Base-by-base conservation (phyloP, 1,140 invertebrate genomes). In the Aphis gossypii region DNA sequence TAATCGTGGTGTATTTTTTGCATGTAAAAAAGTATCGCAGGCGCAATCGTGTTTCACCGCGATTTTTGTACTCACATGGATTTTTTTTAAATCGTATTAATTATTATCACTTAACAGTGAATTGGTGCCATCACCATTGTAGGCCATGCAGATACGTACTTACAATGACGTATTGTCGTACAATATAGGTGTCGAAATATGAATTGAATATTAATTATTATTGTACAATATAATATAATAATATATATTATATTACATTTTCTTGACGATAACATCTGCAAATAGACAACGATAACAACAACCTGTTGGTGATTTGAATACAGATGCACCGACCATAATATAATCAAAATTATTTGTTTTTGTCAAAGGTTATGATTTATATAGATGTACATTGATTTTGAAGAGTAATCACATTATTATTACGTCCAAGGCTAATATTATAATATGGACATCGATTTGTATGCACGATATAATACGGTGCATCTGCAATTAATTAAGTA, bases 161-260 rank as follows among this genome's bases (percentile, higher is more conserved):
- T 21, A 87, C 25, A 87, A 87, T 48, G 25, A 5, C 23, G 44
- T 86, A 25, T 86, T 46, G 76, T 35, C 35, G 35, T 38, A 83
- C 76, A 38, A 38, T 83, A 86, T 41, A 44, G 25, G 23, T 86
- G 41, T 86, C 84, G 41, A 87, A 48, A 51, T 87, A 48, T n/a
- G 46, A 87, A 87, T 21, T 87, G 86, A 87, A 87, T 87, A 87
- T 87, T 87, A 87, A 87, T 87, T 20, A 48, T 87, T 87, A 87
- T 87, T 86, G 9, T 86, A 41, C 60, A 76, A 76, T 76, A n/a
- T 68, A n/a, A 68, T 68, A n/a, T n/a, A 51, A 51, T 48, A 18
- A 68, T 68, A 30, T 56, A 56, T 8, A 25, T 60, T 68, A 18
- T 76, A 76, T 35, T 76, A n/a, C 14, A n/a, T 76, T 76, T 76